These are phyloP conservation scores for Nasonia vitripennis DNA, from an alignment of 1,140 invertebrate species.

Conservation along the genomic window DNA sequence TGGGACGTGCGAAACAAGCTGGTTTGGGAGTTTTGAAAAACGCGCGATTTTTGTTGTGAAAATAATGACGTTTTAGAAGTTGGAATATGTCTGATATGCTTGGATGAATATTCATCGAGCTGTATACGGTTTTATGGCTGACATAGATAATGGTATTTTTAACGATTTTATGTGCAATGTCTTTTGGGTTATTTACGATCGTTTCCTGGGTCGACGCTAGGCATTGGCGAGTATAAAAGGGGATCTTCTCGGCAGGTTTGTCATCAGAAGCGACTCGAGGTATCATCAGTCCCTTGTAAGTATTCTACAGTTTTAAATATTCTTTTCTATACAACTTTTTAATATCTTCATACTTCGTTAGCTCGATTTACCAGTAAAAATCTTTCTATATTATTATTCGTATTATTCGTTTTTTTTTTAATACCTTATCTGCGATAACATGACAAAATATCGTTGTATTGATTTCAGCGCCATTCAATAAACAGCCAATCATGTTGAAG, in stretches of 20 bases:
- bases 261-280: neutral
- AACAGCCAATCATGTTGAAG: neutral
- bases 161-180: neutral
- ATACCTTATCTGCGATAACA: no score
- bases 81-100: no score
- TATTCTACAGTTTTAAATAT: neutral
- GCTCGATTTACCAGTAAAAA: no score
- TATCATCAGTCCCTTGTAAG: neutral
- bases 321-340: neutral
- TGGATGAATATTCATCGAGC: no score
- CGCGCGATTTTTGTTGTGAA: no score
- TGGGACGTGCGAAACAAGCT: no score
- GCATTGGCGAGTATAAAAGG: neutral
- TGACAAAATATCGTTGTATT: neutral
- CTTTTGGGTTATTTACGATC: neutral
- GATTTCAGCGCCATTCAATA: neutral
- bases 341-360: neutral
- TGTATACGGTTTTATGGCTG: neutral
- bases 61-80: no score
- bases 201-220: neutral
- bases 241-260: neutral
- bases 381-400: no score
- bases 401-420: no score
- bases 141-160: neutral
- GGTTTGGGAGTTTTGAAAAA: no score